These are phyloP conservation scores for Macrobrachium rosenbergii DNA, from an alignment of 1,140 invertebrate genomes.

Conservation along the genomic window DNA sequence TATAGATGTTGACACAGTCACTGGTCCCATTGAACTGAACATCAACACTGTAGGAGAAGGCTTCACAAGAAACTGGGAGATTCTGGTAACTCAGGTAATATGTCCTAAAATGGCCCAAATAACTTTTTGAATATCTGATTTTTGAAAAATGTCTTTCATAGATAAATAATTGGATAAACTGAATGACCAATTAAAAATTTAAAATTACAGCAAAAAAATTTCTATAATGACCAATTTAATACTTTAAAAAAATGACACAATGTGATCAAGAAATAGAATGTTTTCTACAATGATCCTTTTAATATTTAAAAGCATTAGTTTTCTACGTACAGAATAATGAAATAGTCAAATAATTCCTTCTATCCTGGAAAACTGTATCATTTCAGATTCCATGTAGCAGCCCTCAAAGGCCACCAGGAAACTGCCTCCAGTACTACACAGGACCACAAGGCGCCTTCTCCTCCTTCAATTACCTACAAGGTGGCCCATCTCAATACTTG, in stretches of 20 bases:
- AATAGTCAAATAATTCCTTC: no score
- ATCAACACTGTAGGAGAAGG: slow-evolving; percentile 75
- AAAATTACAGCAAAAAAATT: no score
- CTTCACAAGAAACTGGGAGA: slow-evolving; percentile 74
- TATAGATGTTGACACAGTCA: slow-evolving; percentile 77
- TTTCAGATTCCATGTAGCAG: slow-evolving; percentile 27
- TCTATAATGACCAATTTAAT: no score
- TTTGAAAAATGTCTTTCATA: not conserved
- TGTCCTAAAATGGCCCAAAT: no score
- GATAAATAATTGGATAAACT: slow-evolving; percentile 55
- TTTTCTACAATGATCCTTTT: not conserved
- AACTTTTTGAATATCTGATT: no score
- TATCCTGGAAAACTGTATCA: not conserved
- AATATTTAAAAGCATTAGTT: no score
- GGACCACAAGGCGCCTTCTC: slow-evolving; percentile 76
- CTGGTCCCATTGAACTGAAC: slow-evolving; percentile 77
- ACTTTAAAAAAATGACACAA: no score
- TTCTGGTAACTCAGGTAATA: slow-evolving; percentile 76
- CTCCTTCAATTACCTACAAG: slow-evolving; percentile 81
- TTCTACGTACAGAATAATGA: no score
- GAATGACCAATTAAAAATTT: no score
- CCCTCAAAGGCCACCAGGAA: slow-evolving; percentile 71
- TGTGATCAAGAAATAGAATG: not conserved
- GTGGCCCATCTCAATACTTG: slow-evolving; percentile 29
- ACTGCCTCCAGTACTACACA: slow-evolving; percentile 81